These are phyloP conservation scores for Harpalus rufipes DNA, from an alignment of 2,888 invertebrate species.

Conservation along the genomic window DNA sequence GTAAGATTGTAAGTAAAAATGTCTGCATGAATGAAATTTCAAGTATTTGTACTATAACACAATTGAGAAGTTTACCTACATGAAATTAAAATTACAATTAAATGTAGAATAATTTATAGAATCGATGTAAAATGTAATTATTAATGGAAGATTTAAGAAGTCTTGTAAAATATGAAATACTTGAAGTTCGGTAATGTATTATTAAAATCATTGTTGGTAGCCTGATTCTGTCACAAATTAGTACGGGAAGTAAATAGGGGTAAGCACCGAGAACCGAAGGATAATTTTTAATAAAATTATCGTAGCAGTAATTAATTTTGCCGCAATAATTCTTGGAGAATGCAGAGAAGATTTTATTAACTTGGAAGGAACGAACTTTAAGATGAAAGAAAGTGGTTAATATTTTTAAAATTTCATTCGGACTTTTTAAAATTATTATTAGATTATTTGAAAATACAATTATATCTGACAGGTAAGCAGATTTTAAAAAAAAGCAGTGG, in stretches of 20 bases:
- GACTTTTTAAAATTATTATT: not conserved
- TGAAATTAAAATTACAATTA: no score
- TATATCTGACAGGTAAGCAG: no score
- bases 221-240: constrained; percentile 45
- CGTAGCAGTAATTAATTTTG: constrained; percentile 17
- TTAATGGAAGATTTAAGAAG: not conserved
- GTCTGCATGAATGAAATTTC: no score
- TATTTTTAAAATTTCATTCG: not conserved
- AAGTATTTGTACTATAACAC: no score
- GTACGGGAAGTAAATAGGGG: constrained; percentile 29
- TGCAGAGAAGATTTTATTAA: constrained; percentile 1
- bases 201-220: constrained; percentile 38
- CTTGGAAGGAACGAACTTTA: not conserved
- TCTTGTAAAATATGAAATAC: not conserved
- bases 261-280: not conserved
- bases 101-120: no score
- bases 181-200: constrained; percentile 17
- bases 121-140: constrained; percentile 2
- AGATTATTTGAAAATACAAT: not conserved
- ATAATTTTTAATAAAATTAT: constrained; percentile 46
- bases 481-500: no score
- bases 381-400: not conserved
- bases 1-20: no score
- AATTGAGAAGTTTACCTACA: no score
- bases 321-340: not conserved